A percentile compares a stretch with the other conserved stretches of the same genome.
Evolutionary conservation across 1,140 invertebrate species (phyloP).

Genomic region (Leucophenga varia): DNA sequence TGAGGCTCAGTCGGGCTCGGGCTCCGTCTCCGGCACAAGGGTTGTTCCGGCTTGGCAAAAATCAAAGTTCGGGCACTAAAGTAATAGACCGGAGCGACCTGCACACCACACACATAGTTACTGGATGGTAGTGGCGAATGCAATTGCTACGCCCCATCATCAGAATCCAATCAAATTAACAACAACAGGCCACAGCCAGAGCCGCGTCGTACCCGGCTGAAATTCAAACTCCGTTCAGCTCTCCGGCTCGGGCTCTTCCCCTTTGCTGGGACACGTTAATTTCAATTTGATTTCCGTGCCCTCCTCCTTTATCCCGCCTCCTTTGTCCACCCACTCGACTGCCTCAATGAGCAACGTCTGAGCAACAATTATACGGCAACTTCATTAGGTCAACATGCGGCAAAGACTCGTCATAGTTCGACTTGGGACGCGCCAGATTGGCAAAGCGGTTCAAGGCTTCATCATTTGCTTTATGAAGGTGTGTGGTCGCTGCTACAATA

Average conservation of each 20-base stretch:
- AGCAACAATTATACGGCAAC: conserved; percentile 54
- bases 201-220: conserved; percentile 12
- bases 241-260: too few species aligned
- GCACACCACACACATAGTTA: too few species aligned
- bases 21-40: too few species aligned
- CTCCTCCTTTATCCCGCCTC: too few species aligned
- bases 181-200: conserved; percentile 46
- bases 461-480: too few species aligned
- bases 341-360: conserved; percentile 29
- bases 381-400: conserved; percentile 54
- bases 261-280: conserved; percentile 53
- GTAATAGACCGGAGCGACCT: too few species aligned
- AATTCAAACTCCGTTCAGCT: conserved; percentile 20
- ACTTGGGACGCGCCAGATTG: too few species aligned
- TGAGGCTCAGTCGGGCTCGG: too few species aligned
- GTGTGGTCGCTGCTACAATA: too few species aligned
- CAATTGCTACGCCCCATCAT: conserved; percentile 50
- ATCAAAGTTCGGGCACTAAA: conserved; percentile 44
- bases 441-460: too few species aligned
- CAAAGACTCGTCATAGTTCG: too few species aligned
- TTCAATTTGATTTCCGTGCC: conserved; percentile 56
- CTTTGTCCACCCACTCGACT: conserved; percentile 7
- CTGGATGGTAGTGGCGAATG: too few species aligned
- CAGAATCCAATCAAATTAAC: conserved; percentile 57
- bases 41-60: conserved; percentile 21